A percentile compares a stretch with the other conserved stretches of the same genome.
phyloP scores from a whole-genome alignment of 2,113 vertebrate genomes.

The Scatophagus argus region DNA sequence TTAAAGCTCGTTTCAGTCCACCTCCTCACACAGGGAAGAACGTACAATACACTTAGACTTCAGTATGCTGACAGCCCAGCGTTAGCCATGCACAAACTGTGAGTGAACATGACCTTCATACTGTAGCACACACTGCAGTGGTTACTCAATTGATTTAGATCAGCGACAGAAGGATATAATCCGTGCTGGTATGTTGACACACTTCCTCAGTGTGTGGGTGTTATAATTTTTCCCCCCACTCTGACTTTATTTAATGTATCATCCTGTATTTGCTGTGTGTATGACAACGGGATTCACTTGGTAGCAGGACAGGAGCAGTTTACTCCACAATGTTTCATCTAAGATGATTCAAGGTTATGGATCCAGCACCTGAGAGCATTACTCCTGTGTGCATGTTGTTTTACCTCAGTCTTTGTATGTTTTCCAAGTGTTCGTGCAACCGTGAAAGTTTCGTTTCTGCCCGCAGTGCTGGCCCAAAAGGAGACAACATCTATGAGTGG shows the following conservation, averaged over 20 bases:
- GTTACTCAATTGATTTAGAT: conserved; percentile 5
- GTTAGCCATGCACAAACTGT: no score
- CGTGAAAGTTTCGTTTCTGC: conserved; percentile 1
- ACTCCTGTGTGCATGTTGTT: background rate
- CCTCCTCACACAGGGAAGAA: background rate
- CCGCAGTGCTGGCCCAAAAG: conserved; percentile 94
- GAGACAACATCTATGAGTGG: conserved; percentile 98
- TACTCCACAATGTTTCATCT: background rate
- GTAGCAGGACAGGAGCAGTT: background rate
- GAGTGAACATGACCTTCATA: conserved; percentile 2
- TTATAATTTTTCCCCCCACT: background rate
- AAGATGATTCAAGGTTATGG: background rate
- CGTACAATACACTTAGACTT: background rate
- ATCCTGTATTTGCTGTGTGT: conserved; percentile 11
- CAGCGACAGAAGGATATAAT: background rate
- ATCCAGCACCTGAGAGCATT: background rate
- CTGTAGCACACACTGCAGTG: background rate
- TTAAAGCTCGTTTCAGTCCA: background rate
- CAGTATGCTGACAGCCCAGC: background rate
- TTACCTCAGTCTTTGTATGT: background rate
- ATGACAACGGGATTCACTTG: background rate
- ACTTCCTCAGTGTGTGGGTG: background rate
- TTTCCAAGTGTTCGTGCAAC: background rate
- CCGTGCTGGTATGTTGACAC: background rate
- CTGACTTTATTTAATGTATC: background rate